phyloP scores from a whole-genome alignment of 1,140 invertebrate genomes.

The Tetramorium alpestre region DNA sequence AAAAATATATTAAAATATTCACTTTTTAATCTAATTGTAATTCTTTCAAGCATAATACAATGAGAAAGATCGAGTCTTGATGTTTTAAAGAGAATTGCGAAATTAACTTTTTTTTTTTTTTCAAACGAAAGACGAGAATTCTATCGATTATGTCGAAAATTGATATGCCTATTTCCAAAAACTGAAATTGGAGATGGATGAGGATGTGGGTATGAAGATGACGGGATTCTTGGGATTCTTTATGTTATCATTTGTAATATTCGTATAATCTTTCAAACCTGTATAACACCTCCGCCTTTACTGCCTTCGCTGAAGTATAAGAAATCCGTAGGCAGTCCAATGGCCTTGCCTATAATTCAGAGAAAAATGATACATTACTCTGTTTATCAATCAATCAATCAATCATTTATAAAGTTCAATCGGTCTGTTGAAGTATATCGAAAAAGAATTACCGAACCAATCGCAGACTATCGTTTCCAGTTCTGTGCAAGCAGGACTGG shows the following conservation, averaged over 20 bases:
- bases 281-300: conserved; percentile 96
- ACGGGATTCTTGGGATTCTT: neutral
- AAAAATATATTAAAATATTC: neutral
- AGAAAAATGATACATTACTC: conserved; percentile 41
- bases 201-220: neutral
- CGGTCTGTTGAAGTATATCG: neutral
- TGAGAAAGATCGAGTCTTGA: neutral
- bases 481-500: conserved; percentile 98
- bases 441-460: conserved; percentile 94
- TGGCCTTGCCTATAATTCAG: conserved; percentile 90
- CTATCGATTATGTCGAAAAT: neutral
- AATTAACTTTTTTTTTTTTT: neutral
- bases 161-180: neutral
- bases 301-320: conserved; percentile 93
- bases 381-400: conserved; percentile 5
- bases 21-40: neutral
- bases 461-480: conserved; percentile 98
- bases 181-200: neutral
- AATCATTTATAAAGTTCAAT: conserved; percentile 1
- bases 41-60: neutral
- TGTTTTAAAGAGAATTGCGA: neutral
- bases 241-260: conserved; percentile 10
- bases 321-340: conserved; percentile 95
- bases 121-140: neutral
- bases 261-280: conserved; percentile 86